phyloP scores from a whole-genome alignment of 2,888 invertebrate species.

The Drosophila melanosoma region DNA sequence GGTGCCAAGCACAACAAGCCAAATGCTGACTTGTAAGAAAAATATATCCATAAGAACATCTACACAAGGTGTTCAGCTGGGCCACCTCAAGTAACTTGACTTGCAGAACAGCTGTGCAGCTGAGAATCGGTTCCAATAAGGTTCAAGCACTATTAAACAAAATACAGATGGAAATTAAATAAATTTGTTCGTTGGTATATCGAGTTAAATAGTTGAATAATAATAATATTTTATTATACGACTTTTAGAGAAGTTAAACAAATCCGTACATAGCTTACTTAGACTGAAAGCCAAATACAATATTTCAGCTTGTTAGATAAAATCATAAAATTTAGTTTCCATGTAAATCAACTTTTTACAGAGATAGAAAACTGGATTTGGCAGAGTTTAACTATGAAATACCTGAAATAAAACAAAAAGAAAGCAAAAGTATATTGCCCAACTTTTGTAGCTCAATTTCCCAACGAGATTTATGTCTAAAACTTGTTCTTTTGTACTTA shows the following conservation, averaged over 20 bases:
- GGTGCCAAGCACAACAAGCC: neutral
- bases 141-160: neutral
- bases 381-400: neutral
- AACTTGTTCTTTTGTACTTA: neutral
- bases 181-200: neutral
- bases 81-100: slow-evolving; percentile 22
- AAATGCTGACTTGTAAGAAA: slow-evolving; percentile 3
- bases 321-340: neutral
- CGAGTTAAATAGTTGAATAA: neutral
- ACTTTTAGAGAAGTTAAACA: neutral
- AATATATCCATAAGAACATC: neutral
- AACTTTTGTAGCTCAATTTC: neutral
- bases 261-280: neutral
- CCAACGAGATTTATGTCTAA: neutral
- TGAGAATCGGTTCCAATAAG: neutral
- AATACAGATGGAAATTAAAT: neutral
- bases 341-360: neutral
- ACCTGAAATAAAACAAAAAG: neutral
- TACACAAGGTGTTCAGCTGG: neutral
- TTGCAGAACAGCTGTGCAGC: neutral
- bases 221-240: slow-evolving; percentile 3
- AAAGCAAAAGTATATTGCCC: neutral
- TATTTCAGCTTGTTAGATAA: neutral
- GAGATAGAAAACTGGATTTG: neutral
- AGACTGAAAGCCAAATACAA: neutral